These are phyloP conservation scores for Spermophilus dauricus DNA, from an alignment of 2,113 vertebrate genomes.

Conservation along the genomic window DNA sequence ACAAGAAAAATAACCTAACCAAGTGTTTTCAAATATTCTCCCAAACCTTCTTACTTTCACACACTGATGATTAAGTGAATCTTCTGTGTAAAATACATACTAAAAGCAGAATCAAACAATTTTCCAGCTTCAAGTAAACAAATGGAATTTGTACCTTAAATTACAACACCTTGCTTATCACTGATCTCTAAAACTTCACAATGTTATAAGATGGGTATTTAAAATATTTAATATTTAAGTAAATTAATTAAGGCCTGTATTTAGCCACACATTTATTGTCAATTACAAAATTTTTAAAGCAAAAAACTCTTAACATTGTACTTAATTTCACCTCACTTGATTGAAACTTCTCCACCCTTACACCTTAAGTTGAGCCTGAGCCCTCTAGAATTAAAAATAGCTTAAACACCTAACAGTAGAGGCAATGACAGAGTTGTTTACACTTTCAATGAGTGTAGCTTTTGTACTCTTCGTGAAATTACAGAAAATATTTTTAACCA, in stretches of 20 bases:
- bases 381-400: constrained; percentile 53
- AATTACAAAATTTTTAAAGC: not conserved
- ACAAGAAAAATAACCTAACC: constrained; percentile 18
- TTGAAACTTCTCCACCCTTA: constrained; percentile 14
- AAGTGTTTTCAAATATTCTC: constrained; percentile 11
- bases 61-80: not conserved
- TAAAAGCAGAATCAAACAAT: constrained; percentile 47
- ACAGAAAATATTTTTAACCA: not conserved
- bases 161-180: not conserved
- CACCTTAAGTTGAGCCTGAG: not conserved
- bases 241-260: constrained; percentile 3
- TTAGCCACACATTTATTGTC: not conserved
- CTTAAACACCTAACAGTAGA: constrained; percentile 23
- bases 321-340: constrained; percentile 38
- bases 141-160: constrained; percentile 42
- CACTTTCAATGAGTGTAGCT: not conserved
- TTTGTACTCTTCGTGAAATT: constrained; percentile 28
- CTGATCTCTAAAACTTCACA: constrained; percentile 29
- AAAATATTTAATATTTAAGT: not conserved
- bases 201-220: not conserved
- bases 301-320: constrained; percentile 11
- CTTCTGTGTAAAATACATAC: not conserved
- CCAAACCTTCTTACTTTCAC: constrained; percentile 16
- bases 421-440: constrained; percentile 35
- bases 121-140: constrained; percentile 24